Conservation (phyloP, 2,888 invertebrate genomes). For the Orchestes rusci region DNA sequence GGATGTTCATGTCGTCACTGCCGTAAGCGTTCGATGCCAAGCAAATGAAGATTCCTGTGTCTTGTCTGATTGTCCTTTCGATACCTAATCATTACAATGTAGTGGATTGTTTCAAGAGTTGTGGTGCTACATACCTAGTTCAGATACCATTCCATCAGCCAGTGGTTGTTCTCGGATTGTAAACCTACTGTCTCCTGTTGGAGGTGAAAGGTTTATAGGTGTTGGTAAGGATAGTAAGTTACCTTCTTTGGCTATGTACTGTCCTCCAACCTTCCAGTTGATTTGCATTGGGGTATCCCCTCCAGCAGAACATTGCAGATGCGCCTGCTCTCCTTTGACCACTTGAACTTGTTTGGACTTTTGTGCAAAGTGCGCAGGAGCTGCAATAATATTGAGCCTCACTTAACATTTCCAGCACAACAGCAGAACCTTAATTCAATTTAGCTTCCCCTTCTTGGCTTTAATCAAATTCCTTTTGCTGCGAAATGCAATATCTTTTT, state of each 20-base stretch:
- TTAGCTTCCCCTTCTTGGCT: constrained; percentile 1
- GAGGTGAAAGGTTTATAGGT: too few species aligned
- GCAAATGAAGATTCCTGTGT: constrained; percentile 84
- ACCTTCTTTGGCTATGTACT: constrained; percentile 64
- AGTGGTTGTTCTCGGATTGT: constrained; percentile 69
- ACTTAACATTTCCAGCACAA: not conserved
- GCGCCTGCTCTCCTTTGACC: constrained; percentile 74
- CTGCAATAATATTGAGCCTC: constrained; percentile 45
- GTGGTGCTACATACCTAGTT: constrained; percentile 48
- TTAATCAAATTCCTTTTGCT: constrained; percentile 4
- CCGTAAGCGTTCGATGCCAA: constrained; percentile 85
- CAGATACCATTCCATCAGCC: constrained; percentile 77
- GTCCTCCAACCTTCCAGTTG: constrained; percentile 73
- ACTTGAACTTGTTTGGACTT: constrained; percentile 77
- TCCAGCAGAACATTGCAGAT: constrained; percentile 77
- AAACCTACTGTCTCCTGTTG: constrained; percentile 47
- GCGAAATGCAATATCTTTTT: constrained; percentile 1
- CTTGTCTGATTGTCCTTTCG: constrained; percentile 75
- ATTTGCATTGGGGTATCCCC: constrained; percentile 86
- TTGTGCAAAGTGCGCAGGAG: constrained; percentile 78
- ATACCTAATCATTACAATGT: constrained; percentile 46
- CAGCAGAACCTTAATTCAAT: not conserved
- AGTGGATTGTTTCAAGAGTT: not conserved
- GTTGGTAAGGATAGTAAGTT: too few species aligned
- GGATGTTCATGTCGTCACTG: constrained; percentile 83